Evolutionary conservation across 2,113 vertebrate species (phyloP), one percentile per base, ranked within the genome.

Genomic region (Daphoenositta chrysoptera): DNA sequence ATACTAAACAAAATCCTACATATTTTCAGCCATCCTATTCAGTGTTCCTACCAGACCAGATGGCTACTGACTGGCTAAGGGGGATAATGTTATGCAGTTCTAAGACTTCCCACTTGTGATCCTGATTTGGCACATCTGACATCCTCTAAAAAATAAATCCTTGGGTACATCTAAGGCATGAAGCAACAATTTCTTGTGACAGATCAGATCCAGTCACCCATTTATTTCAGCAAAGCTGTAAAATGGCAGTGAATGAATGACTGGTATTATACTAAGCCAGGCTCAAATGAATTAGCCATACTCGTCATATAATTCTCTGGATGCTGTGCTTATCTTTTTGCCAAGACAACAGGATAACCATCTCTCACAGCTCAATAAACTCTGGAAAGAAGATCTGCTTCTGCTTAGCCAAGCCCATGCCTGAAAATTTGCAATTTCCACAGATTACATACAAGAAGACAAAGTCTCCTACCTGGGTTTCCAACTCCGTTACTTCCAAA

Each of bases 401-500:
- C 75, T 77, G 42, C 48, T 63, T 44, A 72, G 35, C 13, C 53
- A 76, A 92, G 31, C 11, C 26, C 11, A 40, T 7, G 3, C 11
- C 50, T 53, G 24, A 88, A 87, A 83, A 64, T 53, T 15, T 48
- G 10, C 37, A 47, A 39, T 39, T 60, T 48, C 81, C n/a, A 80
- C 4, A 57, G 13, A 35, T 47, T 16, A 63, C 26, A 63, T 4
- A 26, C 13, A 79, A 77, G n/a, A 56, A 40, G 37, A 42, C 17
- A 51, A 72, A 66, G 31, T 7, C 8, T 76, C 93, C 13, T 94
- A 99, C 99, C 98, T 99, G 99, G 17, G 98, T 98, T 96, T 99
- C 98, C 71, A 99, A 97, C 33, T 99, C 98, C 0, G 98, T 98
- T 69, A 99, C 99, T 93, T 99, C 99, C 97, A 99, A 81, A 86